Percentiles rank a stretch among this genome's conserved stretches.
Evolutionary conservation across 2,113 vertebrate genomes (phyloP).

Genomic region (Labeo rohita): DNA sequence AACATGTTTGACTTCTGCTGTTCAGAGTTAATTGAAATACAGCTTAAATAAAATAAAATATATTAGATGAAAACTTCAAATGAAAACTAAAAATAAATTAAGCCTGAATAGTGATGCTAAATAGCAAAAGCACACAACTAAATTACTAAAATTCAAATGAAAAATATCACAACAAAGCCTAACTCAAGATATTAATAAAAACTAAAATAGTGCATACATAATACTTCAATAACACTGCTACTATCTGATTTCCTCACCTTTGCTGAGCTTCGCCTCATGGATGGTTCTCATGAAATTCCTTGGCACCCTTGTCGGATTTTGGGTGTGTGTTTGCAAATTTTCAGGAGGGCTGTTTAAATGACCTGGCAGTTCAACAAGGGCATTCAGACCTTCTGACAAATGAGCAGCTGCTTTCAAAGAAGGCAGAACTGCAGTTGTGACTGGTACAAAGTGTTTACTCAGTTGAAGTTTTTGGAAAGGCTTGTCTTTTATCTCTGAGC

Average conservation of each 20-base stretch:
- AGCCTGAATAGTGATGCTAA: no score
- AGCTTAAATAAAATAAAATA: neutral
- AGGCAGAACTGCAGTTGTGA: neutral
- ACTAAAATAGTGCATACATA: neutral
- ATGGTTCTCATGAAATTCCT: constrained; percentile 1
- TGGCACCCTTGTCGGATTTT: neutral
- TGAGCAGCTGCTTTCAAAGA: neutral
- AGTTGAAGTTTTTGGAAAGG: constrained; percentile 5
- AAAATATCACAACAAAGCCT: neutral
- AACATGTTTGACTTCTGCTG: neutral
- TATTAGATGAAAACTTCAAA: no score
- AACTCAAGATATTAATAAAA: neutral
- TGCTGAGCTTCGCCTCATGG: neutral
- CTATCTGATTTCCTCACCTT: constrained; percentile 16
- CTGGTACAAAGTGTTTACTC: constrained; percentile 15
- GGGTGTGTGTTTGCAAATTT: constrained; percentile 21
- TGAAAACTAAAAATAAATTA: no score
- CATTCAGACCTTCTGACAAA: neutral
- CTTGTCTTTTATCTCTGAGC: neutral
- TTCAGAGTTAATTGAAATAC: neutral
- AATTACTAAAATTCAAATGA: neutral
- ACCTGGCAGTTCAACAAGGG: constrained; percentile 4
- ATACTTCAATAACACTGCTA: neutral
- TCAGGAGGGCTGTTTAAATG: constrained; percentile 14
- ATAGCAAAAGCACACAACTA: neutral